phyloP scores from a whole-genome alignment of 2,888 invertebrate species.

The Pyrgus malvae region DNA sequence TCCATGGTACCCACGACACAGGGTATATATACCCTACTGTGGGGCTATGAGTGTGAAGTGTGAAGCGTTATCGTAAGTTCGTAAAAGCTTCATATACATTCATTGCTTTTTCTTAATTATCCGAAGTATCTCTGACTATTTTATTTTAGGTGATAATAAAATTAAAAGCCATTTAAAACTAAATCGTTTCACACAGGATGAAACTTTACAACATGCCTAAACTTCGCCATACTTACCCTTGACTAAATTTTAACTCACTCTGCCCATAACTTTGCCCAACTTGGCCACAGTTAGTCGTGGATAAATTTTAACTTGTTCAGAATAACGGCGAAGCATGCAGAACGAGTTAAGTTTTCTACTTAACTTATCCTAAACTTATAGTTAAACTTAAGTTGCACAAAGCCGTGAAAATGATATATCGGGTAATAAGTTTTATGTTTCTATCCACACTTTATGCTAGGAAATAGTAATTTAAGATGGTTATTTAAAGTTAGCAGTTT shows the following conservation, averaged over 20 bases:
- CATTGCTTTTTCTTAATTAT: too few relatives aligned
- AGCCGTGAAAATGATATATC: conserved; percentile 55
- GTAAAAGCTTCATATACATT: too few relatives aligned
- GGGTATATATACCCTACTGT: too few relatives aligned
- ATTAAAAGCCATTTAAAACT: conserved; percentile 13
- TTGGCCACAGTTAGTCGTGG: conserved; percentile 23
- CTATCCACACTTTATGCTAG: background rate
- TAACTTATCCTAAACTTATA: conserved; percentile 44
- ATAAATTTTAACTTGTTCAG: conserved; percentile 51
- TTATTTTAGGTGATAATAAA: too few relatives aligned
- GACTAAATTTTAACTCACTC: conserved; percentile 51
- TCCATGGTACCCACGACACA: too few relatives aligned
- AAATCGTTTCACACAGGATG: background rate
- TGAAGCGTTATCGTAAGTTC: too few relatives aligned
- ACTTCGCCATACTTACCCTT: conserved; percentile 62
- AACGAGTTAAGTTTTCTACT: conserved; percentile 56
- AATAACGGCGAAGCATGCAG: conserved; percentile 52
- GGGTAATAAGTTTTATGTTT: conserved; percentile 36
- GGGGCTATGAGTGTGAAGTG: too few relatives aligned
- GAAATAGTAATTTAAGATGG: conserved; percentile 19
- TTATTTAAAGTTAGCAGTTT: conserved; percentile 15
- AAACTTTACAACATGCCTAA: conserved; percentile 63
- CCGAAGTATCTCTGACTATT: too few relatives aligned
- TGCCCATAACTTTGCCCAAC: conserved; percentile 14
- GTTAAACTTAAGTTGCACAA: conserved; percentile 45